These are phyloP conservation scores for Actinia tenebrosa DNA, from an alignment of 64 coral and sea anemone species.

Conservation along the genomic window DNA sequence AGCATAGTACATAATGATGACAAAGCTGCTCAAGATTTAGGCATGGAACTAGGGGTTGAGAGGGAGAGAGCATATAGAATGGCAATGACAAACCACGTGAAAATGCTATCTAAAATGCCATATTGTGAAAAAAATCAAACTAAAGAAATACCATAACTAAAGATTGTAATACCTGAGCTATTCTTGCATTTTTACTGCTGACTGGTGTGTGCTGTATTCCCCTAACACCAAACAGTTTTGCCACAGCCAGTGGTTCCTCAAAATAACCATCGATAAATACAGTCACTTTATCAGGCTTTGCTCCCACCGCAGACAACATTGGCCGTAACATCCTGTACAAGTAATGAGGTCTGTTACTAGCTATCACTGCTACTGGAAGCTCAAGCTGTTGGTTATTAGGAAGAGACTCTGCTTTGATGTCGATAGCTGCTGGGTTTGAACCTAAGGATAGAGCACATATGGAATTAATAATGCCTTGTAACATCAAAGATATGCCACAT, in stretches of 20 bases:
- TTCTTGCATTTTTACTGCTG: slow-evolving; percentile 99
- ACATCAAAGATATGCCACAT: no score
- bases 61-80: no score
- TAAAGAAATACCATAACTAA: no score
- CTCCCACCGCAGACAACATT: slow-evolving; percentile 82
- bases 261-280: slow-evolving; percentile 99
- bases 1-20: no score
- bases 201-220: slow-evolving; percentile 92
- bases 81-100: no score
- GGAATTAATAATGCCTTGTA: no score
- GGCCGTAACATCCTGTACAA: slow-evolving; percentile 86
- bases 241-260: slow-evolving; percentile 89
- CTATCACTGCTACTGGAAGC: slow-evolving; percentile 66
- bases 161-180: slow-evolving; percentile 66
- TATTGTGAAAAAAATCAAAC: background rate
- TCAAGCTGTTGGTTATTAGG: slow-evolving; percentile 52
- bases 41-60: no score
- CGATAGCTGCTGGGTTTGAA: slow-evolving; percentile 78
- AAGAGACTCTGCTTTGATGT: slow-evolving; percentile 61
- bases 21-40: no score
- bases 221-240: slow-evolving; percentile 76
- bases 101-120: no score
- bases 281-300: slow-evolving; percentile 57
- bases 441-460: slow-evolving; percentile 29
- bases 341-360: slow-evolving; percentile 79